Percentiles rank a stretch among this genome's conserved stretches.
Conservation (phyloP, 2,888 invertebrate species). For the Atrina japonica region DNA sequence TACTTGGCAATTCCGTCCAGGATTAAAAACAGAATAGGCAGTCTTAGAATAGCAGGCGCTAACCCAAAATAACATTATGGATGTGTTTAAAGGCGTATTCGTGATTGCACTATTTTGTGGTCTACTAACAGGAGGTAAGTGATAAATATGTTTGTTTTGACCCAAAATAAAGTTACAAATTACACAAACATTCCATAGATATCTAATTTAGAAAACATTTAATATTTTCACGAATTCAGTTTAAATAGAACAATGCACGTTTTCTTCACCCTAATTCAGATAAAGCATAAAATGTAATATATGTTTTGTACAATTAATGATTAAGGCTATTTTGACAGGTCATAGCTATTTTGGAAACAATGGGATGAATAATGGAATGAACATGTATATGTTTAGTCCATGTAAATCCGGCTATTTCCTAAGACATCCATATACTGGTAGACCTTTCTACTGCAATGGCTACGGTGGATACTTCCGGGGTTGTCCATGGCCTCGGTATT, state of each 20-base stretch:
- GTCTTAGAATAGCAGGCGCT: too few relatives aligned
- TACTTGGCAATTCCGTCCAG: too few relatives aligned
- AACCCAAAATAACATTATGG: too few relatives aligned
- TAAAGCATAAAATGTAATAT: too few relatives aligned
- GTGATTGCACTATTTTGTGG: too few relatives aligned
- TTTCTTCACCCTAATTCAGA: too few relatives aligned
- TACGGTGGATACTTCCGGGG: background rate
- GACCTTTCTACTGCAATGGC: conserved; percentile 26
- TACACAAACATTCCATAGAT: background rate
- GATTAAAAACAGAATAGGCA: too few relatives aligned
- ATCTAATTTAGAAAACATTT: background rate
- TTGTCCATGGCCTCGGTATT: conserved; percentile 34
- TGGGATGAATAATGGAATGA: background rate
- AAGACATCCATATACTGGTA: conserved; percentile 10
- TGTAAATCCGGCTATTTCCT: conserved; percentile 32
- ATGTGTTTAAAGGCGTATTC: too few relatives aligned
- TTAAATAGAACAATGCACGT: too few relatives aligned
- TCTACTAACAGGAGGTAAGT: too few relatives aligned
- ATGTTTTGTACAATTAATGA: too few relatives aligned
- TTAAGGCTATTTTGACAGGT: background rate
- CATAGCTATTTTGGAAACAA: background rate
- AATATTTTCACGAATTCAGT: too few relatives aligned
- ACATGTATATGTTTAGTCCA: background rate
- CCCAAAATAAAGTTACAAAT: conserved; percentile 13
- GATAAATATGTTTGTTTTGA: conserved; percentile 11